These are phyloP conservation scores for Taenioides sp. DNA, from an alignment of 2,797 vertebrate species.

Conservation along the genomic window DNA sequence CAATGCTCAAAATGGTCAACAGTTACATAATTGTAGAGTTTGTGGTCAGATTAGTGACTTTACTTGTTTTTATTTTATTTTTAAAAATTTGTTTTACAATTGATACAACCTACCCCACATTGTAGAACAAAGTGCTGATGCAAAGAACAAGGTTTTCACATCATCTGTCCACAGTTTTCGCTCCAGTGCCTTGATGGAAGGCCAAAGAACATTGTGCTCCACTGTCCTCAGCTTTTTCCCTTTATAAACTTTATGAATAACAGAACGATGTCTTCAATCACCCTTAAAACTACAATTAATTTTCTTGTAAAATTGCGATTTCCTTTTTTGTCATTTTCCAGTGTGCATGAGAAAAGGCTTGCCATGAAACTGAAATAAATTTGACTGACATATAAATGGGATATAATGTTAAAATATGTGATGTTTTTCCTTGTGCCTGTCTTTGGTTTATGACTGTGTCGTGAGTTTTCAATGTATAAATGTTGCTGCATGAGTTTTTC, in stretches of 20 bases:
- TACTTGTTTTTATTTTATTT: not conserved
- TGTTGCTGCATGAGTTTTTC: not conserved
- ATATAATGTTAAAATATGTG: not conserved
- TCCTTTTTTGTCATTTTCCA: constrained; percentile 15
- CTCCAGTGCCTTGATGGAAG: constrained; percentile 33
- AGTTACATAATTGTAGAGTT: too few relatives aligned
- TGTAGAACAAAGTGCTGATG: constrained; percentile 22
- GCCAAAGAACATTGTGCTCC: constrained; percentile 35
- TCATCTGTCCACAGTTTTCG: constrained; percentile 49
- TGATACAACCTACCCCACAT: not conserved
- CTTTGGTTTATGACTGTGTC: not conserved
- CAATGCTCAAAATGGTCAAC: too few relatives aligned
- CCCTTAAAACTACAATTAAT: constrained; percentile 37
- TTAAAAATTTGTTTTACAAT: not conserved
- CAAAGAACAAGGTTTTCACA: constrained; percentile 30
- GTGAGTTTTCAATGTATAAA: not conserved
- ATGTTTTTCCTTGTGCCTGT: constrained; percentile 7
- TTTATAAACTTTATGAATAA: constrained; percentile 46
- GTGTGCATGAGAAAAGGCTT: constrained; percentile 14
- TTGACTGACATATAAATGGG: constrained; percentile 6
- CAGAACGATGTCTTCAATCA: constrained; percentile 30
- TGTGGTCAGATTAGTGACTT: too few relatives aligned
- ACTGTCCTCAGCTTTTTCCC: constrained; percentile 33
- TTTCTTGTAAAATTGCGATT: constrained; percentile 27
- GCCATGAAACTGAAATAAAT: constrained; percentile 19